phyloP scores from a whole-genome alignment of 1,140 invertebrate genomes.

The Drosophila malerkotliana region DNA sequence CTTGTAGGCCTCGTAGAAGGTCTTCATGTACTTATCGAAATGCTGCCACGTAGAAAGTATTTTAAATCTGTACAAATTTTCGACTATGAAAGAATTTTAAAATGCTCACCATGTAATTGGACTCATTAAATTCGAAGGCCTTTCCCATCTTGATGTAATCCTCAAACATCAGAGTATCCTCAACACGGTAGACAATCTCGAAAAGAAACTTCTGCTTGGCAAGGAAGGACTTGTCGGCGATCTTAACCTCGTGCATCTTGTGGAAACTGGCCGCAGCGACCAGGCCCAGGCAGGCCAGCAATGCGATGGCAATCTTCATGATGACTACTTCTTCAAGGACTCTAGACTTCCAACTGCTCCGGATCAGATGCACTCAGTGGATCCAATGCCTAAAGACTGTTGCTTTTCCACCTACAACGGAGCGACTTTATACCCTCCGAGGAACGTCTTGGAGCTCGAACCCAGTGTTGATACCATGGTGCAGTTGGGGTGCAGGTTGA shows the following conservation, averaged over 20 bases:
- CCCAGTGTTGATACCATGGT: background rate
- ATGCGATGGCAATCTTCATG: constrained; percentile 73
- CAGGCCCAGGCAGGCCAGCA: constrained; percentile 72
- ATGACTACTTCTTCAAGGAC: constrained; percentile 20
- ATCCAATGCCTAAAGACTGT: constrained; percentile 83
- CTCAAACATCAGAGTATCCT: constrained; percentile 68
- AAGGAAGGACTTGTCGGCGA: constrained; percentile 65
- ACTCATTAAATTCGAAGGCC: constrained; percentile 41
- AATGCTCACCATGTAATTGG: constrained; percentile 55
- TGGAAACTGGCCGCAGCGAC: constrained; percentile 65
- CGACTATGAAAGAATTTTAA: no score
- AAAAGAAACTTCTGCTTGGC: constrained; percentile 68
- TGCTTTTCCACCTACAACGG: constrained; percentile 13
- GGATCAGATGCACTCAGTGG: constrained; percentile 59
- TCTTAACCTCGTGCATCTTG: constrained; percentile 56
- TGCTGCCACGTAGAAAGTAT: constrained; percentile 19
- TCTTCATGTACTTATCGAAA: constrained; percentile 68
- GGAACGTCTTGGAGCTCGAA: constrained; percentile 1
- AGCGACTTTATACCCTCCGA: background rate
- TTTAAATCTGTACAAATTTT: no score
- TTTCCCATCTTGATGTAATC: constrained; percentile 57
- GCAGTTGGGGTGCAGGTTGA: background rate
- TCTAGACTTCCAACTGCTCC: constrained; percentile 65
- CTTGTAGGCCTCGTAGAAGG: constrained; percentile 71
- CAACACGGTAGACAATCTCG: constrained; percentile 68